These are phyloP conservation scores for Ophion costatus DNA, from an alignment of 2,888 invertebrate genomes.

Conservation along the genomic window DNA sequence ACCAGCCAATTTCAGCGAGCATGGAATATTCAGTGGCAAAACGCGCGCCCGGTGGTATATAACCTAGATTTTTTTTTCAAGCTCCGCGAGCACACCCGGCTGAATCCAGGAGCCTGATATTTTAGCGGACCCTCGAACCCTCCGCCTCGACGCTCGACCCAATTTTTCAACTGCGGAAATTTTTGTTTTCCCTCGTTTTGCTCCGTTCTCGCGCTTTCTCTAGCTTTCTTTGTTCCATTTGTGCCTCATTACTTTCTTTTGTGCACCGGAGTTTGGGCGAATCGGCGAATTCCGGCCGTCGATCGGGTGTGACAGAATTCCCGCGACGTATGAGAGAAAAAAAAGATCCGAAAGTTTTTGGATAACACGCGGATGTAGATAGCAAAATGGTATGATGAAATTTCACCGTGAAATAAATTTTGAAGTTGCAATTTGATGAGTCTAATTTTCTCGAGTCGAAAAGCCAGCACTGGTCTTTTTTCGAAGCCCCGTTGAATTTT, in stretches of 20 bases:
- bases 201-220: not conserved
- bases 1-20: conserved; percentile 58
- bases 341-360: not conserved
- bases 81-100: conserved; percentile 36
- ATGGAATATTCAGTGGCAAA: conserved; percentile 63
- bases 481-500: too few relatives aligned
- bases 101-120: conserved; percentile 50
- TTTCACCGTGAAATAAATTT: too few relatives aligned
- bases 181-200: conserved; percentile 9
- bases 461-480: too few relatives aligned
- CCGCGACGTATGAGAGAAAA: not conserved
- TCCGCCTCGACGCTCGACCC: conserved; percentile 12
- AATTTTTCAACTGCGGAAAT: conserved; percentile 13
- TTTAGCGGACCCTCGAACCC: conserved; percentile 36
- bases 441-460: too few relatives aligned
- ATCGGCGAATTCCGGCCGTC: not conserved
- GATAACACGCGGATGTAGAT: too few relatives aligned
- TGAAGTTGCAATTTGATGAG: too few relatives aligned
- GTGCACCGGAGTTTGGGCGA: conserved; percentile 10
- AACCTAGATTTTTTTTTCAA: conserved; percentile 59
- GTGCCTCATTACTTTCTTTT: conserved; percentile 46
- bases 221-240: conserved; percentile 22
- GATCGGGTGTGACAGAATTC: conserved; percentile 3
- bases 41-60: conserved; percentile 29
- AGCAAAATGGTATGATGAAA: too few relatives aligned